phyloP scores from a whole-genome alignment of 1,140 invertebrate genomes.

The Anoplolepis gracilipes region DNA sequence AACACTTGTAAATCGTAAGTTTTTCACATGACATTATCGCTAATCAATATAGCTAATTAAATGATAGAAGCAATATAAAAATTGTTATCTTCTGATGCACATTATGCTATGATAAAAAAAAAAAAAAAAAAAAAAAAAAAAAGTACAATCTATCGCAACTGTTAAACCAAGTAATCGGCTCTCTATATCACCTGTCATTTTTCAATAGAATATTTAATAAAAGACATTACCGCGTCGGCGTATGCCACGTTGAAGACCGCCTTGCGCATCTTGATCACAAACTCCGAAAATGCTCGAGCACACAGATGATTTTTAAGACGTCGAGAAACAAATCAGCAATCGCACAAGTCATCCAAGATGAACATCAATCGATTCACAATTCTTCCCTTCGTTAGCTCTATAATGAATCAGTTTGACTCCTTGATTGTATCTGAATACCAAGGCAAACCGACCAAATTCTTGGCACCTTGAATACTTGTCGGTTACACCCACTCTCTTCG shows the following conservation, averaged over 20 bases:
- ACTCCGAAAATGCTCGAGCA: neutral
- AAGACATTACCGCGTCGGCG: constrained; percentile 22
- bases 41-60: neutral
- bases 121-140: no score
- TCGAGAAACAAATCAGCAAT: neutral
- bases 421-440: neutral
- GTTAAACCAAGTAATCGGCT: neutral
- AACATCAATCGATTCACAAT: neutral
- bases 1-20: neutral
- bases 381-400: neutral
- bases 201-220: neutral
- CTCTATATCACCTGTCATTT: neutral
- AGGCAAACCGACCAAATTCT: neutral
- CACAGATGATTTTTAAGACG: neutral
- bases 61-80: neutral
- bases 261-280: constrained; percentile 16
- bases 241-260: constrained; percentile 28
- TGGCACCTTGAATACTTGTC: constrained; percentile 24
- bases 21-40: neutral
- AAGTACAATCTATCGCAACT: neutral
- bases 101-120: neutral
- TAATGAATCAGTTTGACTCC: neutral
- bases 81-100: neutral
- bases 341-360: neutral
- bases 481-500: neutral